Evolutionary conservation across 2,888 invertebrate genomes (phyloP), one percentile per base, ranked within the genome.

Genomic region (Drosophila sordidula): DNA sequence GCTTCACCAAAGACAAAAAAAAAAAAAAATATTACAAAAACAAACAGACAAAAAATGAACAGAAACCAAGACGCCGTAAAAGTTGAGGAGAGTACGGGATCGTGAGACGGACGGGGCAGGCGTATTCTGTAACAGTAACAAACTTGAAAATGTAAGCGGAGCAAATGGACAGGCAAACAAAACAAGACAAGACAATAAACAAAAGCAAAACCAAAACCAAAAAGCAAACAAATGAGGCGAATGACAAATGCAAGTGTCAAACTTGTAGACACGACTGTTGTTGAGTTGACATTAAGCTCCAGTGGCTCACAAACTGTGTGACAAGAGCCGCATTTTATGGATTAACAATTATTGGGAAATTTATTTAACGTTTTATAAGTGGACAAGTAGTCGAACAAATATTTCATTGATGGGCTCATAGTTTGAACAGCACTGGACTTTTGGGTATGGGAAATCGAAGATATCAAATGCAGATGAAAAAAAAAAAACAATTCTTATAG

Each of bases 241-340:
- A 70, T 87, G 86, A 76, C 88, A 83, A 87, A 79, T 79, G 83
- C 83, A 85, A 81, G 81, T 81, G 90, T 85, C 83, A 85, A 70
- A 78, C 64, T 62, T 73, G 59, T 61, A 65, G 55, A 57, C 63
- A 59, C 58, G 54, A 51, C 41, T 25, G 50, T 67, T 65, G 63
- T 65, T 75, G 61, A 67, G 63, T 45, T 70, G 81, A 85, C 80
- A 79, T 59, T 81, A 83, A 83, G 71, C 73, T 65, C 41, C 62
- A 72, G 62, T 83, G 62, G 47, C 77, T 69, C 68, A 14, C 50
- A 73, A 71, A 67, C 70, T 81, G 63, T 36, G 41, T 9, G 45
- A 38, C 38, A 44, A 22, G 42, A 41, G 34, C 32, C 6, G 11
- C 39, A 25, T 34, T 50, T 57, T 38, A 34, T 38, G 54, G 71